These are phyloP conservation scores for Aplidium turbinatum DNA, from an alignment of 23 tunicate species.

Conservation along the genomic window DNA sequence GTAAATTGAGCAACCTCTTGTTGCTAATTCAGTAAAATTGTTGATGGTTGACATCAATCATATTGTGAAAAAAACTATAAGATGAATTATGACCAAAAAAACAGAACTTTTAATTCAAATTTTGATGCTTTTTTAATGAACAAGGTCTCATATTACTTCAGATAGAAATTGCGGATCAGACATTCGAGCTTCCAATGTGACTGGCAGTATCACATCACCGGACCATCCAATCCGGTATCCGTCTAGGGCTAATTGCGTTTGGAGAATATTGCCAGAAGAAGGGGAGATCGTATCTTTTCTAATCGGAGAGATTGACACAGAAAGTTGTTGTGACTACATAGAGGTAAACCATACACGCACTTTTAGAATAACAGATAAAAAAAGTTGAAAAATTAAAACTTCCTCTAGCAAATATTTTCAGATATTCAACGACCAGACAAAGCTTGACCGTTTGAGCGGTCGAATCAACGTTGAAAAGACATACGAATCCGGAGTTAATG, in stretches of 20 bases:
- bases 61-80: too few relatives aligned
- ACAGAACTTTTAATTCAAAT: too few relatives aligned
- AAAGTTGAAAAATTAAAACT: neutral
- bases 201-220: too few relatives aligned
- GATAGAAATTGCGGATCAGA: too few relatives aligned
- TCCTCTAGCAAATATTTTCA: neutral
- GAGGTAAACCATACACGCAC: conserved; percentile 17
- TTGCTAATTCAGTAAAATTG: too few relatives aligned
- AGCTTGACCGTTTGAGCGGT: neutral
- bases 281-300: conserved; percentile 10
- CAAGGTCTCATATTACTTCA: too few relatives aligned
- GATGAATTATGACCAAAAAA: too few relatives aligned
- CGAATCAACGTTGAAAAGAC: neutral
- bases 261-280: conserved; percentile 7
- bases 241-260: conserved; percentile 1
- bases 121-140: too few relatives aligned
- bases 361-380: neutral
- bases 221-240: conserved; percentile 26
- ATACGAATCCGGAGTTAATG: too few relatives aligned
- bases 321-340: conserved; percentile 50
- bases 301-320: conserved; percentile 4
- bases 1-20: too few relatives aligned
- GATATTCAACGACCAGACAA: neutral
- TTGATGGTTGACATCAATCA: too few relatives aligned
- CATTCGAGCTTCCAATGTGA: too few relatives aligned